Base-by-base conservation (phyloP, 2,113 vertebrate genomes). In the Pseudorhombus dupliciocellatus region DNA sequence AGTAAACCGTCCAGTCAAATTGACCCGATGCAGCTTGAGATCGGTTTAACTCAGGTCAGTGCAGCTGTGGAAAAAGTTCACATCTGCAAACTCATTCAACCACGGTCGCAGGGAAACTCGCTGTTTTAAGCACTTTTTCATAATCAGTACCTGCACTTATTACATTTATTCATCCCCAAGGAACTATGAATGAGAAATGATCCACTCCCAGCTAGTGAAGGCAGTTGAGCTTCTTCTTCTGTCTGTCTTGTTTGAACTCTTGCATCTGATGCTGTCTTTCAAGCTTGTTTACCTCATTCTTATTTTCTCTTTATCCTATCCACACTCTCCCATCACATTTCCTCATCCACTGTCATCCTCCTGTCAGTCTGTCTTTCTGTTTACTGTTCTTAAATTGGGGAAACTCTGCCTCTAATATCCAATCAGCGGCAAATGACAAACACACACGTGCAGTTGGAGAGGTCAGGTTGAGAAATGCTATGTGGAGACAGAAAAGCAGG, bases 101-200 rank as follows among this genome's bases (percentile, higher is more conserved):
- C 48, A 1, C 5, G 1, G 18, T 18, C 16, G 0, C 14, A 5
- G 1, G 5, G 18, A 5, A 46, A 46, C 16, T 10, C 12, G 42
- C 31, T 44, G 69, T 56, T 63, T 48, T 58, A 46, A 50, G 62
- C 77, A 73, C 28, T 82, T 46, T 56, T 22, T 34, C 3, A 66
- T 50, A 22, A 69, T 75, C 64, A 12, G n/a, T 71, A 66, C 46
- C 52, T 28, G 56, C 20, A 69, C 30, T 37, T 24, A 21, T 74
- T 77, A 78, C 68, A 58, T 82, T 82, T 79, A 82, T 80, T 55
- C 75, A 62, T 84, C 79, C 72, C 78, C 2, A 10, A 72, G 78
- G 79, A 78, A 61, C 75, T 70, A 81, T 84, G 75, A 87, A 69
- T 51, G 42, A 73, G 71, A 76, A 56, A 79, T 84, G 69, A 84